Base-by-base conservation (phyloP, 2,888 invertebrate species). In the Ryuthela nishihirai region DNA sequence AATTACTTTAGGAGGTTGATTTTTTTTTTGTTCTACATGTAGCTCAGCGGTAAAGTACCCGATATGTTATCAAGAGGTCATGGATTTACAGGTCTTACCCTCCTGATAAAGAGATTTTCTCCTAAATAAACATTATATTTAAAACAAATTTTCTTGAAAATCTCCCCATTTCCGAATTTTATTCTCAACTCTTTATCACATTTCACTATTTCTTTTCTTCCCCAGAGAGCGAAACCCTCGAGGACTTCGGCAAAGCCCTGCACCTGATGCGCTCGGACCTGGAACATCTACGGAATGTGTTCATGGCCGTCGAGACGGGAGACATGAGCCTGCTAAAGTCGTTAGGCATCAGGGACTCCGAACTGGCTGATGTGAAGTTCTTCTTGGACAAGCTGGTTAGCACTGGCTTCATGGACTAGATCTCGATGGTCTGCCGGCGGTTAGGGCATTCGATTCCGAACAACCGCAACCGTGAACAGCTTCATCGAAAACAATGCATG, bases 231-330 rank as follows among this genome's bases (percentile, higher is more conserved):
- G 92, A 92, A 77, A 93, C 93, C 25, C 90, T 93, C 73, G 92
- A 93, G 75, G 92, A 93, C 76, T 93, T 93, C 73, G 89, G 88
- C 32, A 87, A 87, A n/a, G 87, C 88, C 17, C 77, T 89, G 39
- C 87, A 88, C 71, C 77, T 89, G 73, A 85, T 84, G 85, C 81
- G 91, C 66, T 85, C 89, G 5, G 93, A 93, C 72, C 77, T 93
- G 73, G 93, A 93, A 72, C 93, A 93, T 72, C 80, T 94, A 62
- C 87, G 93, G 74, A 90, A 90, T 1, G 92, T 94, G 25, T 92
- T 94, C 77, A 89, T 92, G 85, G 93, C 93, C 9, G 92, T 93
- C 26, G 93, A 93, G 75, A 92, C 92, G 73, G 93, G 93, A 12
- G 93, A 94, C 74, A 80, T 93, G 62, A 91, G 92, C 59, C 90